phyloP scores from a whole-genome alignment of 2,113 vertebrate species.

The Anseranas semipalmata region DNA sequence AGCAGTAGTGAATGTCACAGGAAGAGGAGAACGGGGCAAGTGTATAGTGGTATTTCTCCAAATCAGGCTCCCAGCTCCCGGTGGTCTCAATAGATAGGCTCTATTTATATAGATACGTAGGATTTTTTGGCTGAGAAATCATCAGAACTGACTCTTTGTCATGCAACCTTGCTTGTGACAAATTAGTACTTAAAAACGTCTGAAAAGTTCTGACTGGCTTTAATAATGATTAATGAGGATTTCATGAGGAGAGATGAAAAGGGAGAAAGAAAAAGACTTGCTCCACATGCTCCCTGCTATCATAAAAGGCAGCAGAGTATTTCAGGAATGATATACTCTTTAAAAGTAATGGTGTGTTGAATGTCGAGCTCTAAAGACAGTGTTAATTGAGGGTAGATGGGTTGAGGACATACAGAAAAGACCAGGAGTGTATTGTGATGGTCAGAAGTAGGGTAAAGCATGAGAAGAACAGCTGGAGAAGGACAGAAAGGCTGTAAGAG shows the following conservation, averaged over 20 bases:
- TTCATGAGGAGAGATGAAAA: slow-evolving; percentile 29
- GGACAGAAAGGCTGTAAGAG: not conserved
- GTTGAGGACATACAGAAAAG: slow-evolving; percentile 16
- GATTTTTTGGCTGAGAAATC: not conserved
- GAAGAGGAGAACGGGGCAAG: not conserved
- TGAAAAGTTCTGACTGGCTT: not conserved
- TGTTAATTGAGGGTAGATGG: slow-evolving; percentile 14
- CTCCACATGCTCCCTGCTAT: not conserved
- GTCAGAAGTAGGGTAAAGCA: not conserved
- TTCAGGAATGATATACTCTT: not conserved
- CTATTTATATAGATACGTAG: not conserved
- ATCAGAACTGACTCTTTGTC: not conserved
- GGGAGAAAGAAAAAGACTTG: not conserved
- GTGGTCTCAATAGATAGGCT: not conserved
- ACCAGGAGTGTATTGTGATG: not conserved
- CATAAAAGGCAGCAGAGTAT: slow-evolving; percentile 32
- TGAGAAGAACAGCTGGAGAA: not conserved
- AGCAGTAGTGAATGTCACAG: not conserved
- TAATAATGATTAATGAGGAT: slow-evolving; percentile 21
- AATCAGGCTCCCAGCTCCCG: not conserved
- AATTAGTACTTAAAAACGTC: slow-evolving; percentile 13
- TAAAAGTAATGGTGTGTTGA: slow-evolving; percentile 3
- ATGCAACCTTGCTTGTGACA: not conserved
- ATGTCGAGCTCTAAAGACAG: not conserved
- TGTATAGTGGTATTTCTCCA: not conserved